A percentile compares a stretch with the other conserved stretches of the same genome.
Conservation (phyloP, 2,113 vertebrate species). For the Malaclemys terrapin region DNA sequence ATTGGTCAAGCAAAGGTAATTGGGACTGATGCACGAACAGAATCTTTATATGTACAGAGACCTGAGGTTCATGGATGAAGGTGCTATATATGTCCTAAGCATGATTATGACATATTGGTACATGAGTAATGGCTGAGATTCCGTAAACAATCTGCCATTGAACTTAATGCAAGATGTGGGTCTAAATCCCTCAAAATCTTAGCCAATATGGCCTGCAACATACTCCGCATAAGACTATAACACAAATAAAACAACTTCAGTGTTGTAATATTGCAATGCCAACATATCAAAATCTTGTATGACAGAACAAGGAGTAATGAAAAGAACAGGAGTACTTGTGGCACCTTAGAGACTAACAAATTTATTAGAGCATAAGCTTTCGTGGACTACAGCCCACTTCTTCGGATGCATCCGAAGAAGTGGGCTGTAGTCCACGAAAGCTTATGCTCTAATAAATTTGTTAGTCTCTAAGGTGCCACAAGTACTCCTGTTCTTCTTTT, state of each 20-base stretch:
- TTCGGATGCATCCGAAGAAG: too few species aligned
- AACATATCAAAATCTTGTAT: not conserved
- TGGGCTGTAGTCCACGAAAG: too few species aligned
- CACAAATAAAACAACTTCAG: not conserved
- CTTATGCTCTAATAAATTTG: too few species aligned
- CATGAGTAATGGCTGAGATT: not conserved
- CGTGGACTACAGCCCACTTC: too few species aligned
- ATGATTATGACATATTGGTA: too few species aligned
- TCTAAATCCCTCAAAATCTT: fast-evolving
- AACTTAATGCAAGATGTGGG: not conserved
- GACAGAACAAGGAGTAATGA: too few species aligned
- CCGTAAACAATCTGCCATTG: fast-evolving
- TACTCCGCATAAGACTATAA: not conserved
- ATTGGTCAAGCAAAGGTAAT: not conserved
- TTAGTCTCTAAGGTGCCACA: too few species aligned
- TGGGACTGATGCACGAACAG: not conserved
- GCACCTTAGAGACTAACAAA: too few species aligned
- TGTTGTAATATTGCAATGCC: not conserved
- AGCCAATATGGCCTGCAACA: not conserved
- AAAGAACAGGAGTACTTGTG: too few species aligned
- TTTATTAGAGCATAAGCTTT: too few species aligned
- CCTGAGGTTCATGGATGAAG: fast-evolving
- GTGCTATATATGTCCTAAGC: not conserved
- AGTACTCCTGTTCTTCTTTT: too few species aligned
- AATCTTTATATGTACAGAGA: not conserved